Evolutionary conservation across 2,888 invertebrate species (phyloP).

Genomic region (Aspidiotus rigidus): DNA sequence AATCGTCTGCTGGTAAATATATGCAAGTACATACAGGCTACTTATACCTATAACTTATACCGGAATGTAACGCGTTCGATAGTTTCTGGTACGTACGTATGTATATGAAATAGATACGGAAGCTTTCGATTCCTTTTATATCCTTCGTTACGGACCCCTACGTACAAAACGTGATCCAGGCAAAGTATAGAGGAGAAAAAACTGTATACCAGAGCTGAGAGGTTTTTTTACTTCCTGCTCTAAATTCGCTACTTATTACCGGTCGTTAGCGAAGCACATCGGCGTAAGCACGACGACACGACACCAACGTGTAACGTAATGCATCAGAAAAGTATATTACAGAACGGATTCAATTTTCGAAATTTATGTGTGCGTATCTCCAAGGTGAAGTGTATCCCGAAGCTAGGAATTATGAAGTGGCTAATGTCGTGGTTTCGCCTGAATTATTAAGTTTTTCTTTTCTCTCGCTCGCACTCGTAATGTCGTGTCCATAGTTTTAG

Average conservation of each 20-base stretch:
- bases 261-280: background rate
- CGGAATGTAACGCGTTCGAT: no score
- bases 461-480: background rate
- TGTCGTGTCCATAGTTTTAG: no score
- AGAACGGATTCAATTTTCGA: background rate
- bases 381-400: conserved; percentile 23
- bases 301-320: background rate
- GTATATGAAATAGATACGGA: no score
- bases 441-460: background rate
- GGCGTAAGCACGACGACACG: background rate
- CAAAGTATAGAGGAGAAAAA: no score
- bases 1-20: background rate
- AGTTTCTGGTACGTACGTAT: no score
- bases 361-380: conserved; percentile 1
- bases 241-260: background rate
- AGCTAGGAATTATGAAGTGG: conserved; percentile 13
- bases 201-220: no score
- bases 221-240: no score
- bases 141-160: no score
- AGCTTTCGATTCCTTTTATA: no score
- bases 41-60: no score
- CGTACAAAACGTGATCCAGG: no score
- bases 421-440: conserved; percentile 4
- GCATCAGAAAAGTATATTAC: background rate
- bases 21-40: no score